Evolutionary conservation across 2,888 invertebrate species (phyloP), one percentile per base, ranked within the genome.

Genomic region (Eurytoma adleriae): DNA sequence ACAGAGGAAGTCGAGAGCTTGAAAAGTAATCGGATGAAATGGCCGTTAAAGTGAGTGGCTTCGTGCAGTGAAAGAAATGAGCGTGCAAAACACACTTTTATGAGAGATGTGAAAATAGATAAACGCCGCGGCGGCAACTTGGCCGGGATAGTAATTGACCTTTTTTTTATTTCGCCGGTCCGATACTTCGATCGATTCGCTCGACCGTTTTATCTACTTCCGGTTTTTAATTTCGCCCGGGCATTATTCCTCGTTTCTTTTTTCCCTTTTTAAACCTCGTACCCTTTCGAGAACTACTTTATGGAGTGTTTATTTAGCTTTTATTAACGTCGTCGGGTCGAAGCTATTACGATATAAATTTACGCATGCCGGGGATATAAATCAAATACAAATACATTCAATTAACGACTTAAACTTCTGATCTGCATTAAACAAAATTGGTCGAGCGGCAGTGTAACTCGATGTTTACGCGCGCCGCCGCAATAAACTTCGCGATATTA

Each of bases 21-120:
- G 40, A 40, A 61, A 73, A 82, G 77, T 73, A 83, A 82, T 82
- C 76, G 76, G 67, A 82, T 74, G 70, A 80, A 79, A 82, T 82
- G 80, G 78, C 74, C 77, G 77, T 82, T 77, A 82, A 81, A 83
- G 83, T 83, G 81, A 83, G 83, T 83, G 80, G 62, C 71, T 73
- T 50, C 30, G 62, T 54, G 66, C 56, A 77, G 82, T 74, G 77
- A 72, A 67, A 73, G 64, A 72, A 69, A 77, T 66, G 70, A 66
- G 76, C 66, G 77, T 69, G 77, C 72, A 72, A 79, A 76, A 78
- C 66, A 73, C 68, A 77, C 57, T 75, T 82, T 82, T 82, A 76
- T 76, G 73, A 79, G 76, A 59, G 81, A 79, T 64, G 72, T 68
- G 73, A 73, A 72, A 75, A 68, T 79, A 71, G 71, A 80, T 75